phyloP scores from a whole-genome alignment of 2,888 invertebrate genomes.

The Corbicula japonica region DNA sequence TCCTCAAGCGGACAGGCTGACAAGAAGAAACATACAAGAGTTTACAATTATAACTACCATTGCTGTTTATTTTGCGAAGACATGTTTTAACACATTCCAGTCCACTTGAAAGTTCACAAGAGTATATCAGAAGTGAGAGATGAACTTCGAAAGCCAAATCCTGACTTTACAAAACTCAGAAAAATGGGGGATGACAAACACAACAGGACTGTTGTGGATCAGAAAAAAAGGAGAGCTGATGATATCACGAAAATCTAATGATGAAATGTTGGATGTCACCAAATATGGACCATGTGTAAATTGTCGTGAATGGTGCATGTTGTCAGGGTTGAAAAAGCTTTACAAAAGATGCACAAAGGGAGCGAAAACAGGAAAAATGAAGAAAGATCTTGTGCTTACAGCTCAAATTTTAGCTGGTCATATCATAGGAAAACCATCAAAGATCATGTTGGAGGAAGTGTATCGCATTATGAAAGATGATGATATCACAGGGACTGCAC shows the following conservation, averaged over 20 bases:
- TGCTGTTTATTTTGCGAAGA: conserved; percentile 35
- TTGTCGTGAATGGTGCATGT: conserved; percentile 50
- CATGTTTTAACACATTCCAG: conserved; percentile 31
- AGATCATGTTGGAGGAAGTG: conserved; percentile 48
- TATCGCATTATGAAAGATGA: conserved; percentile 48
- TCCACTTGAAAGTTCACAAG: conserved; percentile 43
- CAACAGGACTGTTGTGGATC: conserved; percentile 36
- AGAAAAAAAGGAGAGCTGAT: conserved; percentile 50
- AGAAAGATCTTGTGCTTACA: conserved; percentile 44
- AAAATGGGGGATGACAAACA: conserved; percentile 60
- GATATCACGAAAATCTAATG: conserved; percentile 44
- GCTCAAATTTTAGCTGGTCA: conserved; percentile 48
- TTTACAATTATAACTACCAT: conserved; percentile 32
- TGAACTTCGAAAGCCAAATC: conserved; percentile 20
- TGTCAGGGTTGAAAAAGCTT: conserved; percentile 30
- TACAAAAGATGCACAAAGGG: conserved; percentile 35
- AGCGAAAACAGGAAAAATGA: conserved; percentile 5
- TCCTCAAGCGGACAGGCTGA: conserved; percentile 7
- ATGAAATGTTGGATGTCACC: conserved; percentile 39
- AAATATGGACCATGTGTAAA: conserved; percentile 54
- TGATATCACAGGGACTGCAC: conserved; percentile 40
- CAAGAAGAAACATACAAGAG: conserved; percentile 29
- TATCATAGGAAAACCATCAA: conserved; percentile 39
- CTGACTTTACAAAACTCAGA: conserved; percentile 42
- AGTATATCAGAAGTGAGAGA: conserved; percentile 34